A percentile compares a stretch with the other conserved stretches of the same genome.
Evolutionary conservation across 2,113 vertebrate species (phyloP).

Genomic region (Psittacara wagleri): DNA sequence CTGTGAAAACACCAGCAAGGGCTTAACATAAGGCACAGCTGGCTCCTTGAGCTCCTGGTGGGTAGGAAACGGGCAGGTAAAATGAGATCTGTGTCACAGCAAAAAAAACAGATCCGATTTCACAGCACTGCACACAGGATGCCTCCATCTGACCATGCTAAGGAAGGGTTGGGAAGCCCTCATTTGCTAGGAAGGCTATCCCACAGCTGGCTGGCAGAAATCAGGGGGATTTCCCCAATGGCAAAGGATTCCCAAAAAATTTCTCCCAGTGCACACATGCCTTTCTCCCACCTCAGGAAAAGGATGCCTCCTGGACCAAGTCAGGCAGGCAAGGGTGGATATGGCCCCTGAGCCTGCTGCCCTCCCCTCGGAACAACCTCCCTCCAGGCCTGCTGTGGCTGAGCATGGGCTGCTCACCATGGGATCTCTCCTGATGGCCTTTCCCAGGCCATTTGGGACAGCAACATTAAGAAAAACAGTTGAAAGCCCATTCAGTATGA

Average conservation of each 20-base stretch:
- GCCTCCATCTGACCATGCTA: background rate
- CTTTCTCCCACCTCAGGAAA: background rate
- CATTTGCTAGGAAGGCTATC: background rate
- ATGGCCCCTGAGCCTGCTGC: background rate
- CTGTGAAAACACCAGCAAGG: background rate
- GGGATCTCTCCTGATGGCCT: background rate
- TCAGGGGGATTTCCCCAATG: background rate
- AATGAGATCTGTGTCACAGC: background rate
- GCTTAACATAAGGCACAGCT: background rate
- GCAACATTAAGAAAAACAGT: background rate
- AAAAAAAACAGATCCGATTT: background rate
- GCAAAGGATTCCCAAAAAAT: background rate
- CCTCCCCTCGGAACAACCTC: background rate
- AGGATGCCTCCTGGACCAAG: background rate
- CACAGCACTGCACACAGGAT: background rate
- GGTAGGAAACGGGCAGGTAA: background rate
- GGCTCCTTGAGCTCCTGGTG: background rate
- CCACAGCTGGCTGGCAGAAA: background rate
- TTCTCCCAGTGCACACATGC: fast-evolving
- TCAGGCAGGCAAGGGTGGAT: background rate
- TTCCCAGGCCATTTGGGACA: background rate
- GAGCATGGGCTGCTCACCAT: fast-evolving
- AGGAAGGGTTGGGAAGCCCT: background rate
- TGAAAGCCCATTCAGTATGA: background rate
- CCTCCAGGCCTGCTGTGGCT: fast-evolving